Percentiles rank a stretch among this genome's conserved stretches.
phyloP scores from a whole-genome alignment of 1,140 invertebrate genomes.

The Arion vulgaris region DNA sequence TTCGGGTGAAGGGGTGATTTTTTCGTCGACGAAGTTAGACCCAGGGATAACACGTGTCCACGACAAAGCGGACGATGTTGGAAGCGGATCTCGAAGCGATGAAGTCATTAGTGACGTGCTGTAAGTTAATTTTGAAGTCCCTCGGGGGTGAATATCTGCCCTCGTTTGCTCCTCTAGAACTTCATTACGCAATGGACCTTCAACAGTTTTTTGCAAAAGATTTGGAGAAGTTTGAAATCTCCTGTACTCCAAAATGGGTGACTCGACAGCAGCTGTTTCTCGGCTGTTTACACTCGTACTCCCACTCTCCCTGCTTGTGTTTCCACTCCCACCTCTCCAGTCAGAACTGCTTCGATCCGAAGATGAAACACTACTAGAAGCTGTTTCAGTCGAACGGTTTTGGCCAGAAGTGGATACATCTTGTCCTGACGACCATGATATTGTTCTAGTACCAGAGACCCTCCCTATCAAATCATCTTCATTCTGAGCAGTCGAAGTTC shows the following conservation, averaged over 20 bases:
- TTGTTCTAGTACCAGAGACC: neutral
- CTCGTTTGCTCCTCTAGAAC: too few species aligned
- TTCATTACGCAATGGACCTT: too few species aligned
- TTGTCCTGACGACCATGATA: neutral
- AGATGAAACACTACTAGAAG: neutral
- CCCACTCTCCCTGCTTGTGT: neutral
- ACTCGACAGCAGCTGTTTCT: too few species aligned
- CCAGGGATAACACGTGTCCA: slow-evolving; percentile 29
- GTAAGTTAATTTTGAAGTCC: neutral
- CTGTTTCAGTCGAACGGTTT: slow-evolving; percentile 25
- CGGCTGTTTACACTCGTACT: neutral
- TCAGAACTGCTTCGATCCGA: slow-evolving; percentile 19
- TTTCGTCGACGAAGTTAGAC: slow-evolving; percentile 25
- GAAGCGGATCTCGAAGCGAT: neutral
- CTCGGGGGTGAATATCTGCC: neutral
- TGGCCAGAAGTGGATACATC: neutral
- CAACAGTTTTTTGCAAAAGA: too few species aligned
- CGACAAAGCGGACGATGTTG: neutral
- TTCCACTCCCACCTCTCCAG: neutral
- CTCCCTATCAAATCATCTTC: neutral
- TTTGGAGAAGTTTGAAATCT: too few species aligned
- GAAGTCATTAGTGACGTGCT: neutral
- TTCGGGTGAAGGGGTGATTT: neutral
- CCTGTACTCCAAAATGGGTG: too few species aligned
- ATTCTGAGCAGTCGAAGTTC: slow-evolving; percentile 15